A percentile compares a stretch with the other conserved stretches of the same genome.
phyloP scores from a whole-genome alignment of 2,888 invertebrate genomes.

The Lasioglossum vierecki region DNA sequence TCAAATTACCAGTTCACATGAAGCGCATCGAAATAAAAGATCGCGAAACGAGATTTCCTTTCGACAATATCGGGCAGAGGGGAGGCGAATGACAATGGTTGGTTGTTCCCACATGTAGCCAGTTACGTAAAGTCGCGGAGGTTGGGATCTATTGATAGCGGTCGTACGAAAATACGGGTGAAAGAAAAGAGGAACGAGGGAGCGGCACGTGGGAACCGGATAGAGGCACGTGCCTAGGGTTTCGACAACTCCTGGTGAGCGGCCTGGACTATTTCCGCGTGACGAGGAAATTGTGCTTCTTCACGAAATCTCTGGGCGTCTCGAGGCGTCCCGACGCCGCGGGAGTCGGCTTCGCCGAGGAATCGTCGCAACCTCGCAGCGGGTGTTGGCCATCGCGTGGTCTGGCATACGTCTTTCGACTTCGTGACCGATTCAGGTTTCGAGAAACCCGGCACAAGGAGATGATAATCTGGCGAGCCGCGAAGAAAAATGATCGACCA shows the following conservation, averaged over 20 bases:
- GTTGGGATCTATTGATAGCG: constrained; percentile 67
- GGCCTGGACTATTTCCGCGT: constrained; percentile 80
- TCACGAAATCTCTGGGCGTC: constrained; percentile 24
- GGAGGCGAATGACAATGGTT: constrained; percentile 43
- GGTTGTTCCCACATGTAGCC: constrained; percentile 45
- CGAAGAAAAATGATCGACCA: constrained; percentile 38
- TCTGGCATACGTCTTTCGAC: constrained; percentile 24
- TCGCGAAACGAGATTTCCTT: not conserved
- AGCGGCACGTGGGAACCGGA: constrained; percentile 63
- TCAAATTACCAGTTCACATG: constrained; percentile 33
- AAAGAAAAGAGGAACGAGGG: constrained; percentile 52
- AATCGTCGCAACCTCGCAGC: constrained; percentile 70
- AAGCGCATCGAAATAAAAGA: not conserved
- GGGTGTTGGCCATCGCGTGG: constrained; percentile 55
- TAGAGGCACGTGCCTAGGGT: constrained; percentile 77
- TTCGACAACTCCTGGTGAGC: constrained; percentile 76
- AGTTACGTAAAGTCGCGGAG: constrained; percentile 51
- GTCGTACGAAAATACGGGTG: constrained; percentile 67
- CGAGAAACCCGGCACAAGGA: not conserved
- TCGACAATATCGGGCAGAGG: constrained; percentile 6
- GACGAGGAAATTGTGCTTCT: constrained; percentile 78
- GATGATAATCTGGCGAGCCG: constrained; percentile 42
- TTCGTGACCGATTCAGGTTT: not conserved
- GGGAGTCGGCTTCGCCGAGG: constrained; percentile 54
- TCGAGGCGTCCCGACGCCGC: constrained; percentile 30